These are phyloP conservation scores for Abramis brama DNA, from an alignment of 2,113 vertebrate genomes.

Conservation along the genomic window DNA sequence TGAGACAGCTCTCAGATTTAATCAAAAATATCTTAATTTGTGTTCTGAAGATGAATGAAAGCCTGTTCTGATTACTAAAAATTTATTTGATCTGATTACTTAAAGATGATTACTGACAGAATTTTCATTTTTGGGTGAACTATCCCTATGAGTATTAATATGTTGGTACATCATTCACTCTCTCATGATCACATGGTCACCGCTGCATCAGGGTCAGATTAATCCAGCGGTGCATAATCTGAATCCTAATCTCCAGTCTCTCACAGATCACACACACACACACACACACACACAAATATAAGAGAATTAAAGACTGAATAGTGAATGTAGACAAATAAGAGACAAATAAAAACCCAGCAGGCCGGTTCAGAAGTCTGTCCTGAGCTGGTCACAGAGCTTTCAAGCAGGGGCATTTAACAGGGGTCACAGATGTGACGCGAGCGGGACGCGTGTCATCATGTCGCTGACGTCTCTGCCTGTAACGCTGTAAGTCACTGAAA, in stretches of 20 bases:
- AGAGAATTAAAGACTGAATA: not conserved
- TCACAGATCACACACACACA: constrained; percentile 40
- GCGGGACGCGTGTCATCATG: not conserved
- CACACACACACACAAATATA: constrained; percentile 32
- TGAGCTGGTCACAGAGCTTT: not conserved
- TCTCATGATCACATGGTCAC: constrained; percentile 40
- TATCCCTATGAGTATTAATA: not conserved
- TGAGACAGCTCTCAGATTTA: too few species aligned
- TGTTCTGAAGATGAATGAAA: too few species aligned
- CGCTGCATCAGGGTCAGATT: constrained; percentile 41
- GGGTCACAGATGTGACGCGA: not conserved
- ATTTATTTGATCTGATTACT: too few species aligned
- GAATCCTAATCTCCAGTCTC: constrained; percentile 40
- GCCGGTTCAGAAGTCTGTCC: not conserved
- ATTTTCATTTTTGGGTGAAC: too few species aligned
- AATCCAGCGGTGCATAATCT: constrained; percentile 50
- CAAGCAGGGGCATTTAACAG: not conserved
- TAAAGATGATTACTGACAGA: too few species aligned
- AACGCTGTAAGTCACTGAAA: too few species aligned
- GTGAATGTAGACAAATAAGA: not conserved
- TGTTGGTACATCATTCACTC: not conserved
- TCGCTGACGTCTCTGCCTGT: not conserved
- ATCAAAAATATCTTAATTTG: too few species aligned
- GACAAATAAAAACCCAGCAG: not conserved
- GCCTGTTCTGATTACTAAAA: too few species aligned